These are phyloP conservation scores for Buathra laborator DNA, from an alignment of 2,888 invertebrate species.

Conservation along the genomic window DNA sequence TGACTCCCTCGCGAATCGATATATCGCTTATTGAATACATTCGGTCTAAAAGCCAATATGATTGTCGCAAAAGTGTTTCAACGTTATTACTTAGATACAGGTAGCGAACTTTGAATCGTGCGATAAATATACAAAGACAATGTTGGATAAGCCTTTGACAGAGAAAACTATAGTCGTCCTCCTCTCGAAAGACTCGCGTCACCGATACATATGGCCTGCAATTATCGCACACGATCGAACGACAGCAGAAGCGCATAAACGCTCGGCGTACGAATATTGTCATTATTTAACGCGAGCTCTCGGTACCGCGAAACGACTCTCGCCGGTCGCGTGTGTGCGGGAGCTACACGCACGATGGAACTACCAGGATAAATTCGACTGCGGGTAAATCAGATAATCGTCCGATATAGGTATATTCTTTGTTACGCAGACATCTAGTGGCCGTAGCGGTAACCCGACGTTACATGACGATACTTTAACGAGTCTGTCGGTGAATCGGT, in stretches of 20 bases:
- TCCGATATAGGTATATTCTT: neutral
- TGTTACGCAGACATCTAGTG: conserved; percentile 29
- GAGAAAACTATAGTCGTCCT: neutral
- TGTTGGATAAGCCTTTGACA: neutral
- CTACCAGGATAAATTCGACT: conserved; percentile 2
- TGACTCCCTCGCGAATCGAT: neutral
- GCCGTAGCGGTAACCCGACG: conserved; percentile 6
- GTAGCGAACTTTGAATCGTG: neutral
- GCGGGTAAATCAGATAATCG: conserved; percentile 19
- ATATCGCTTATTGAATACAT: neutral
- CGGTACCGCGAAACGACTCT: neutral
- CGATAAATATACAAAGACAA: neutral
- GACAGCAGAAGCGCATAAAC: neutral
- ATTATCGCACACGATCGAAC: neutral
- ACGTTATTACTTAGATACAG: neutral
- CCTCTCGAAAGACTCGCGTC: too few species aligned
- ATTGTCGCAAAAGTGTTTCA: neutral
- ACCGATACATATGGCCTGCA: neutral
- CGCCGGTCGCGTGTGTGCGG: neutral
- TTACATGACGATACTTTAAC: neutral
- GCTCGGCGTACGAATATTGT: neutral
- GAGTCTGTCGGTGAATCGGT: too few species aligned
- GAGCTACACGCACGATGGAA: neutral
- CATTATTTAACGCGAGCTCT: neutral
- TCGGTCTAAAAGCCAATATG: neutral